A percentile compares a stretch with the other conserved stretches of the same genome.
Evolutionary conservation across 2,888 invertebrate species (phyloP).

Genomic region (Cataglyphis rosenhaueri): DNA sequence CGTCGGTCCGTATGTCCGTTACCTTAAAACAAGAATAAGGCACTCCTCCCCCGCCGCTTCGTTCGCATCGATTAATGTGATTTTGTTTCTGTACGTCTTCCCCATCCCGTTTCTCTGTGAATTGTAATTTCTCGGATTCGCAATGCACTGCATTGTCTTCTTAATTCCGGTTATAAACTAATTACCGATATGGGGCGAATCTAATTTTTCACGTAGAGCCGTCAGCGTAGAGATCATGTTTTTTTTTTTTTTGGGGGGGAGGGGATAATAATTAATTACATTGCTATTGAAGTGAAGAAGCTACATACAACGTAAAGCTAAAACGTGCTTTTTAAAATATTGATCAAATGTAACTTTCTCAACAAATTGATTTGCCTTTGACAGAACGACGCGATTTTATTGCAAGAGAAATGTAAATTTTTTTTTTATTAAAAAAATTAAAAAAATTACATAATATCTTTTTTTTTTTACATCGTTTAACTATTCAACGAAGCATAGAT

Average conservation of each 20-base stretch:
- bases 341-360: not conserved
- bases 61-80: conserved; percentile 37
- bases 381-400: not conserved
- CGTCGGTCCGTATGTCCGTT: not conserved
- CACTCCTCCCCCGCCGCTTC: not conserved
- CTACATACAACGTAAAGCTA: not conserved
- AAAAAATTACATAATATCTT: not conserved
- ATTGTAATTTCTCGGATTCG: conserved; percentile 1
- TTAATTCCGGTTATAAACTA: not conserved
- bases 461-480: not conserved
- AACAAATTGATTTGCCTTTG: not conserved
- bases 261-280: not conserved
- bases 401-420: not conserved
- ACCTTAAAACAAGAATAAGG: conserved; percentile 38
- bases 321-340: not conserved
- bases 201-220: not conserved
- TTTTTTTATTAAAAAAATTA: not conserved
- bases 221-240: not conserved
- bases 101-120: not conserved
- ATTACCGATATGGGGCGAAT: not conserved
- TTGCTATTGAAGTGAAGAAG: not conserved
- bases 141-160: conserved; percentile 11
- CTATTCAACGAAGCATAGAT: not conserved
- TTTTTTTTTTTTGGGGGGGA: not conserved
- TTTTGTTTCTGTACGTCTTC: conserved; percentile 17